Conservation (phyloP, 2,888 invertebrate species). For the Artemia sinica region DNA sequence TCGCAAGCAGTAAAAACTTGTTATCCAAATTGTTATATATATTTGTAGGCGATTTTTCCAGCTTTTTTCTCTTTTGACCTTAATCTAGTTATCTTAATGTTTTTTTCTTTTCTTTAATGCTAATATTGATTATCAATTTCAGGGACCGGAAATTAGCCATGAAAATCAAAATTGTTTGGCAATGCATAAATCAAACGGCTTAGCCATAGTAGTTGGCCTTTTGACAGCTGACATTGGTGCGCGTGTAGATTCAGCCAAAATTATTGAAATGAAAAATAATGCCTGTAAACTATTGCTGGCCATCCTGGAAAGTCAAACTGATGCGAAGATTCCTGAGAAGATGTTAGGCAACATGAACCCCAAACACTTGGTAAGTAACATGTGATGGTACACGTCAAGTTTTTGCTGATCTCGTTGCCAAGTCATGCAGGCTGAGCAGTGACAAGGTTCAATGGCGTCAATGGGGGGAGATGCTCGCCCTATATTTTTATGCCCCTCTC, state of each 20-base stretch:
- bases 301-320: conserved; percentile 95
- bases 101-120: background rate
- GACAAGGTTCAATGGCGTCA: too few relatives aligned
- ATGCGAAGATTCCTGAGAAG: conserved; percentile 91
- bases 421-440: too few relatives aligned
- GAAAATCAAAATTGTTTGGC: conserved; percentile 98
- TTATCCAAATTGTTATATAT: too few relatives aligned
- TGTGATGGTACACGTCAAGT: too few relatives aligned
- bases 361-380: conserved; percentile 52
- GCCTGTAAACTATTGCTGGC: conserved; percentile 90
- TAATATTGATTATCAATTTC: conserved; percentile 23
- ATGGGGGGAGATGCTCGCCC: too few relatives aligned
- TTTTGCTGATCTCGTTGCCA: too few relatives aligned
- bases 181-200: conserved; percentile 92
- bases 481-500: too few relatives aligned
- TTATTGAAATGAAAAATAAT: conserved; percentile 90
- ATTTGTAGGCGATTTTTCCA: too few relatives aligned
- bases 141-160: conserved; percentile 91
- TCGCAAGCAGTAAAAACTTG: too few relatives aligned
- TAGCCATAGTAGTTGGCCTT: conserved; percentile 94
- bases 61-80: too few relatives aligned
- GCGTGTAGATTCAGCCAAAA: conserved; percentile 65
- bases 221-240: conserved; percentile 97
- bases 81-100: too few relatives aligned
- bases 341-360: conserved; percentile 95